Evolutionary conservation across 2,113 vertebrate genomes (phyloP).

Genomic region (Osmerus mordax): DNA sequence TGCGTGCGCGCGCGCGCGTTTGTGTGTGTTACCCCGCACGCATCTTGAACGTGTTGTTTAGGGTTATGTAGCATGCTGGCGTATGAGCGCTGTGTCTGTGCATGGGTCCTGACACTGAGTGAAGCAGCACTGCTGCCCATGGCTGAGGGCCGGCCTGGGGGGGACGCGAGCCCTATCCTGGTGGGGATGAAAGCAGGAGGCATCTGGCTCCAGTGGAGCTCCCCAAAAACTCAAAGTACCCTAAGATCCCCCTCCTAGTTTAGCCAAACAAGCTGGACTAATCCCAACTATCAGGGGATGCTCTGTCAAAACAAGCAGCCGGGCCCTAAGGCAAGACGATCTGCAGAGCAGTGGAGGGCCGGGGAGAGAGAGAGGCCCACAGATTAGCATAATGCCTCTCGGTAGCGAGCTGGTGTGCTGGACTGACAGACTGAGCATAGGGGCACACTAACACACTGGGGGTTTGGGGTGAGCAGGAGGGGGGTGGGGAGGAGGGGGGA

Average conservation of each 20-base stretch:
- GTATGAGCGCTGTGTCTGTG: conserved; percentile 9
- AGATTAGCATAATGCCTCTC: conserved; percentile 99
- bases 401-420: conserved; percentile 81
- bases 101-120: conserved; percentile 65
- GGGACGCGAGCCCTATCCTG: conserved; percentile 86
- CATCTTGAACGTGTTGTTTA: conserved; percentile 15
- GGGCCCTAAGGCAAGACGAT: conserved; percentile 97
- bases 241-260: conserved; percentile 88
- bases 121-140: conserved; percentile 73
- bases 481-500: neutral
- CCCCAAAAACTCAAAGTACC: conserved; percentile 91
- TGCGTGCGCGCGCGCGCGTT: conserved; percentile 33
- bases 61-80: neutral
- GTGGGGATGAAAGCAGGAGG: conserved; percentile 90
- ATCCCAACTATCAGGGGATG: conserved; percentile 99
- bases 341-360: conserved; percentile 86
- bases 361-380: conserved; percentile 68
- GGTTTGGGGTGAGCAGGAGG: conserved; percentile 53
- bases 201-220: conserved; percentile 92
- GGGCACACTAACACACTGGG: conserved; percentile 60
- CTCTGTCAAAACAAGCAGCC: conserved; percentile 99
- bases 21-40: neutral
- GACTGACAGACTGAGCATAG: conserved; percentile 65
- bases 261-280: conserved; percentile 99
- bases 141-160: conserved; percentile 83